Evolutionary conservation across 2,113 vertebrate species (phyloP), one percentile per base, ranked within the genome.

Genomic region (Alosa alosa): DNA sequence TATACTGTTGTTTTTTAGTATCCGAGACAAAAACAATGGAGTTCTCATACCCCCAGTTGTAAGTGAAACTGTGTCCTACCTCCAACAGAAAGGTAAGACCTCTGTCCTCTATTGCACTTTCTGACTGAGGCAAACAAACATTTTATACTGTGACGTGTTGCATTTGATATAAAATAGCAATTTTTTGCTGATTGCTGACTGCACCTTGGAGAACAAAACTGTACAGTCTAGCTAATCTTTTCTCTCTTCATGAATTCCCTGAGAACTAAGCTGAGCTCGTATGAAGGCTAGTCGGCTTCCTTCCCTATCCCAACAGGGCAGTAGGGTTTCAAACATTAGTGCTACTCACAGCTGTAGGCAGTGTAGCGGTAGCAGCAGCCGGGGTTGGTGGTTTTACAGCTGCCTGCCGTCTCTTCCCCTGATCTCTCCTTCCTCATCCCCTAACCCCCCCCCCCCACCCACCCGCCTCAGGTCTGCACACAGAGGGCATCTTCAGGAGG

Each of bases 401-500:
- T 17, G 25, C 72, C 72, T 78, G 25, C 36, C 39, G 64, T 25
- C 22, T 68, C 52, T 68, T n/a, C 20, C n/a, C 64, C 64, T 68
- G n/a, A 68, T 68, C 64, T 68, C n/a, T 36, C 64, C 25, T 6
- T 25, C 25, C 25, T 25, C 25, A n/a, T 6, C n/a, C n/a, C 20
- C 39, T 50, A 1, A 36, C 22, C 36, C 22, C 18, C n/a, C 3
- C 52, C 78, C 17, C 15, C 18, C 64, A n/a, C 10, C 25, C 31
- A 11, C 31, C 72, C 18, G 52, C 87, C 55, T 13, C 90, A 97
- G 97, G 96, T 22, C 93, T 98, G 11, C 93, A 6, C 87, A 96
- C 96, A 0, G 96, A 97, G 89, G 96, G 96, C 0, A 92, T 97
- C 87, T 99, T 97, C 94, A 94, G 96, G 87, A 96, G 96, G 50